Conservation (phyloP, 1,140 invertebrate genomes). For the Bathynomus jamesi region DNA sequence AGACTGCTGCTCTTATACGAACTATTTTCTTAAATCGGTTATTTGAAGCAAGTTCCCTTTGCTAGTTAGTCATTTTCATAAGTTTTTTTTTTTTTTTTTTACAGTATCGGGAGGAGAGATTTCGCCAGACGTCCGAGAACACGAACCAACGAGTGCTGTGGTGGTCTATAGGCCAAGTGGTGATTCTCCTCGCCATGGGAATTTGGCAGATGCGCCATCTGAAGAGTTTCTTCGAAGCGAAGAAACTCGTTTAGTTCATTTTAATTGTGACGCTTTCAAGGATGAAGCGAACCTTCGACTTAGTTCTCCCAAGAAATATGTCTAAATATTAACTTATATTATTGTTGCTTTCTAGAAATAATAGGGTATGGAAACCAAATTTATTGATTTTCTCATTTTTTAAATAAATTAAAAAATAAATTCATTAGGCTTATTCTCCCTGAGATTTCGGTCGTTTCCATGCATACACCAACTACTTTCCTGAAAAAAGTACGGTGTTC, state of each 20-base stretch:
- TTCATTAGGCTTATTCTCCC: background rate
- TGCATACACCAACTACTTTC: too few relatives aligned
- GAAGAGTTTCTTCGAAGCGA: slow-evolving; percentile 99
- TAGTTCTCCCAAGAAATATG: too few relatives aligned
- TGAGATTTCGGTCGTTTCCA: too few relatives aligned
- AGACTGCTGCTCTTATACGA: too few relatives aligned
- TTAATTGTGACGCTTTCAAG: too few relatives aligned
- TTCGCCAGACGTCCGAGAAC: slow-evolving; percentile 93
- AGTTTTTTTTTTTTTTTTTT: slow-evolving; percentile 47
- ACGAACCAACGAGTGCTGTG: slow-evolving; percentile 94
- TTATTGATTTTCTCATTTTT: background rate
- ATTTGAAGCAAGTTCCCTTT: too few relatives aligned
- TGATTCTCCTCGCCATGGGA: slow-evolving; percentile 83
- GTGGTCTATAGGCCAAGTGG: slow-evolving; percentile 93
- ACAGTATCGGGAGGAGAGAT: slow-evolving; percentile 94
- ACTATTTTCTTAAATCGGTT: too few relatives aligned
- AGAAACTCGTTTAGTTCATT: slow-evolving; percentile 98
- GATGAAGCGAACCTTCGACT: too few relatives aligned
- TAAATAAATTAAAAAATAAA: background rate
- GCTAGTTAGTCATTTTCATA: background rate
- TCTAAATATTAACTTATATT: too few relatives aligned
- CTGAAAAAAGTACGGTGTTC: too few relatives aligned
- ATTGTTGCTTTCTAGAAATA: too few relatives aligned
- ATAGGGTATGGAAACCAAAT: background rate
- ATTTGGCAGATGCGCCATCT: slow-evolving; percentile 99